Evolutionary conservation across 30 jellyfish, hydroid and myxozoan species (phyloP).

Genomic region (Aurelia coerulea): DNA sequence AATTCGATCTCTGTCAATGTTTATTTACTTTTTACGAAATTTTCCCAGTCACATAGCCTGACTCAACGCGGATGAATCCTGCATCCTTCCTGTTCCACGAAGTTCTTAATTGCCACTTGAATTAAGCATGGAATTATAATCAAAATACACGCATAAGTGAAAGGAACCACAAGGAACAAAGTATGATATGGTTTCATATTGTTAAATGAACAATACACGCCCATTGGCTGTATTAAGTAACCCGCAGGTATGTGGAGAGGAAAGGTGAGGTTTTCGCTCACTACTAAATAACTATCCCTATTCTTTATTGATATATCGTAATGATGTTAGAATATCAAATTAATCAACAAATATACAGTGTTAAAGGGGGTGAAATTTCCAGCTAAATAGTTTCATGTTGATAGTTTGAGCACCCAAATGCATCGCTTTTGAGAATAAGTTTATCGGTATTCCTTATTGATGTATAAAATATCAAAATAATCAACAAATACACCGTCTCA

Average conservation of each 20-base stretch:
- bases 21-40: too few species aligned
- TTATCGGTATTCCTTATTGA: too few species aligned
- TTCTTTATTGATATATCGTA: neutral
- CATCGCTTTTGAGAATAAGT: too few species aligned
- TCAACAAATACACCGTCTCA: too few species aligned
- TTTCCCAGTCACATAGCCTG: too few species aligned
- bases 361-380: neutral
- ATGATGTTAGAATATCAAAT: constrained; percentile 11
- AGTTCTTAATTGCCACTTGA: too few species aligned
- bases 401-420: too few species aligned
- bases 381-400: too few species aligned
- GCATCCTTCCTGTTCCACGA: too few species aligned
- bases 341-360: neutral
- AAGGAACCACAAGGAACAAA: constrained; percentile 40
- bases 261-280: constrained; percentile 23
- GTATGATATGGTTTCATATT: constrained; percentile 23
- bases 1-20: neutral
- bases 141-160: constrained; percentile 21
- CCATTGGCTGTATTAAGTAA: constrained; percentile 37
- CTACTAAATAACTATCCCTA: constrained; percentile 10
- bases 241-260: constrained; percentile 55
- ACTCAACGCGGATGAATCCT: too few species aligned
- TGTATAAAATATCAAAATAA: too few species aligned
- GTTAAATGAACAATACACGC: constrained; percentile 53
- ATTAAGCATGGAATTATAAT: neutral